A percentile compares a stretch with the other conserved stretches of the same genome.
These are phyloP conservation scores for Rhinogobius similis DNA, from an alignment of 2,113 vertebrate genomes.

Conservation along the genomic window DNA sequence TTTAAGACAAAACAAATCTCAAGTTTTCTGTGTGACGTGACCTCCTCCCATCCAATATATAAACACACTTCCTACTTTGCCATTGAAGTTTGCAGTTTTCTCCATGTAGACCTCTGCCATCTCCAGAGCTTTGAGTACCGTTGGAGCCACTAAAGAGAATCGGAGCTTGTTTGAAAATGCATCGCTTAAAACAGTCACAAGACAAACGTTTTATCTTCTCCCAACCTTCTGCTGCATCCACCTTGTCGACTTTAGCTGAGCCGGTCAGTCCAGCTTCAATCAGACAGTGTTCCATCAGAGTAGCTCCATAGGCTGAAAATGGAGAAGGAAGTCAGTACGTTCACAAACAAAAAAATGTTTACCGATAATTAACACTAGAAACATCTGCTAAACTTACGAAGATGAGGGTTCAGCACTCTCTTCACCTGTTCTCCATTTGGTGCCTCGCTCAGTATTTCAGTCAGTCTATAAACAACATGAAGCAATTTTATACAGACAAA, in stretches of 20 bases:
- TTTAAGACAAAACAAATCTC: constrained; percentile 53
- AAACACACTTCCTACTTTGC: constrained; percentile 78
- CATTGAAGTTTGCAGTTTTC: constrained; percentile 80
- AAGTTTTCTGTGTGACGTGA: neutral
- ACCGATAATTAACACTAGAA: neutral
- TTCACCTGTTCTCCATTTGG: constrained; percentile 89
- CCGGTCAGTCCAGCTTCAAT: constrained; percentile 85
- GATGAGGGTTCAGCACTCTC: constrained; percentile 89
- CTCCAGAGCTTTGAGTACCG: constrained; percentile 84
- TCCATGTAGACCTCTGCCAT: constrained; percentile 90
- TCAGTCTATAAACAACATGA: constrained; percentile 76
- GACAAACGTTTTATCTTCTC: neutral
- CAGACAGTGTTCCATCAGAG: constrained; percentile 94
- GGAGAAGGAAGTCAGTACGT: neutral
- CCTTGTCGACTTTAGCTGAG: constrained; percentile 83
- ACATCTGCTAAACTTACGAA: constrained; percentile 81
- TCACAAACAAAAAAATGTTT: neutral
- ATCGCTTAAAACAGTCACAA: neutral
- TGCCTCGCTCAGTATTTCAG: constrained; percentile 83
- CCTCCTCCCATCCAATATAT: neutral
- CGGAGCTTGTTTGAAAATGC: neutral
- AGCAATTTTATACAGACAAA: neutral
- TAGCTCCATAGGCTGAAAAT: constrained; percentile 86
- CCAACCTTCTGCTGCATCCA: constrained; percentile 76
- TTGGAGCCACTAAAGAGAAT: constrained; percentile 65